A percentile compares a stretch with the other conserved stretches of the same genome.
These are phyloP conservation scores for Drosophila picticornis DNA, from an alignment of 2,888 invertebrate species.

Conservation along the genomic window DNA sequence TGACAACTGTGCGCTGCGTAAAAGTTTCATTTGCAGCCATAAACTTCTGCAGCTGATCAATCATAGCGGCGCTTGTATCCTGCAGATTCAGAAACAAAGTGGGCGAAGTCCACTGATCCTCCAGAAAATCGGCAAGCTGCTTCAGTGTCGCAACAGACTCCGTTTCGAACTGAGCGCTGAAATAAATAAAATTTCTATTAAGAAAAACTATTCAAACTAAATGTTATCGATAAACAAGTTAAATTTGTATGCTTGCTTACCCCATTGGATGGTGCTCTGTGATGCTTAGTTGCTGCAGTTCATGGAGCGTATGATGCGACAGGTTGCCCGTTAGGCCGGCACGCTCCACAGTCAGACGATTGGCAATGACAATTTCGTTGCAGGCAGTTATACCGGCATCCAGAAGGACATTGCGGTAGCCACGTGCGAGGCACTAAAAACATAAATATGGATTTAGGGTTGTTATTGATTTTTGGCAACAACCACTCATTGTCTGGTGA, in stretches of 20 bases:
- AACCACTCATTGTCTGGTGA: constrained; percentile 46
- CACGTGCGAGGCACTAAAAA: constrained; percentile 82
- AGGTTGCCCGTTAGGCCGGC: constrained; percentile 79
- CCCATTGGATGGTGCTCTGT: constrained; percentile 85
- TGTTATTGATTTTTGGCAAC: constrained; percentile 67
- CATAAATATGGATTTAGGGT: constrained; percentile 19
- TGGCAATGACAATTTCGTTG: constrained; percentile 83
- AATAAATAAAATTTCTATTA: constrained; percentile 1
- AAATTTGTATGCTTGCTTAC: constrained; percentile 52
- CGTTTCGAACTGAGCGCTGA: constrained; percentile 83
- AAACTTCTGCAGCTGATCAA: constrained; percentile 80
- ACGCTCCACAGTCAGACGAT: constrained; percentile 81
- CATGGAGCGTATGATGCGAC: constrained; percentile 74
- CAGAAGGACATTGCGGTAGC: constrained; percentile 84
- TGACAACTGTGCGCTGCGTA: constrained; percentile 81
- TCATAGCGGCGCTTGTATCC: constrained; percentile 81
- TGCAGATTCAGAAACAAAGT: constrained; percentile 83
- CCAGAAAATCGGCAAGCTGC: constrained; percentile 80
- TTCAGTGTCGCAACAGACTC: constrained; percentile 83
- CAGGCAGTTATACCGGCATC: constrained; percentile 84
- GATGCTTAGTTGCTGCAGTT: constrained; percentile 83
- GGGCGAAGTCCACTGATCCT: constrained; percentile 72
- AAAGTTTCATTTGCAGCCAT: constrained; percentile 80
- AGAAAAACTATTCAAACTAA: not conserved
- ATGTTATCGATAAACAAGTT: not conserved